Base-by-base conservation (phyloP, 2,797 vertebrate species). In the Acomys russatus region DNA sequence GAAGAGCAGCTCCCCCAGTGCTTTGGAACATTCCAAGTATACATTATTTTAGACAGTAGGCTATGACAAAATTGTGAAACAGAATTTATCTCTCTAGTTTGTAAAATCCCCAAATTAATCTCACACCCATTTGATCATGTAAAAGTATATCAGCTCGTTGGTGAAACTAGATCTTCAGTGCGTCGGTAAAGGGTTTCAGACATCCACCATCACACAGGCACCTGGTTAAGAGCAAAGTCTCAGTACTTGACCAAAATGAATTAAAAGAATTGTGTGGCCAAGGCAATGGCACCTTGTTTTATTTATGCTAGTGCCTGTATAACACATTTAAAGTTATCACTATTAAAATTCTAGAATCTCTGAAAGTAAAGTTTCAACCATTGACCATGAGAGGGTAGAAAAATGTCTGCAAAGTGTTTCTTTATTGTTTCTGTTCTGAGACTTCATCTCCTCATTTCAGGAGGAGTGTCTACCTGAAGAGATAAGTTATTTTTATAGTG, bases 401-500 rank as follows among this genome's bases (percentile, higher is more conserved):
- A 63, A 20, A 2, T 63, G 61, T 79, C 4, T 56, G 4, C 25
- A 22, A 6, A 14, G 3, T 28, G 44, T 0, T 76, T 23, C 38
- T 96, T 84, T 74, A 59, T 84, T 9, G 54, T 84, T 54, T 91
- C 30, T 90, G 86, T 88, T 94, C 38, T 91, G 95, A 92, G 66
- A 18, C 38, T 17, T 76, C 6, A 28, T 85, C 35, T 84, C 80
- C 92, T 93, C 93, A 90, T 73, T 97, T 96, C 94, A 80, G 64
- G 51, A 68, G 15, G 35, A 66, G 23, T 93, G 56, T 54, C 74
- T 91, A 91, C 91, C 64, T 85, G 91, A 17, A 86, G 20, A 88
- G 80, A 93, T 22, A 4, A 89, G 35, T 33, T 96, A 70, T 96
- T 96, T 96, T 95, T 95, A n/a, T 7, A 77, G 30, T 74, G 63